phyloP scores from a whole-genome alignment of 2,888 invertebrate genomes.

The Orchesella flavescens region DNA sequence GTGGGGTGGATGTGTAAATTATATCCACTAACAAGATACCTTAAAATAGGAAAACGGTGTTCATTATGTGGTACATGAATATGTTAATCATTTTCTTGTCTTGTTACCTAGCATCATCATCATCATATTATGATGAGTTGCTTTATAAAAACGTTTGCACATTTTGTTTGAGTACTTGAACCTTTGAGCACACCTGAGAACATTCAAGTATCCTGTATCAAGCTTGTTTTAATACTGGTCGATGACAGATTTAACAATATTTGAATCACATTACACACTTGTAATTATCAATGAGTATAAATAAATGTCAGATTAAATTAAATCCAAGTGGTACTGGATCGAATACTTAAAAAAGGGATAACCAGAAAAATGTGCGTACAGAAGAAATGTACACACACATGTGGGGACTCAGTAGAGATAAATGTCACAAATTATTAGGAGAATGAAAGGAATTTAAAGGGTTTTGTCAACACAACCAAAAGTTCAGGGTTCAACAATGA shows the following conservation, averaged over 20 bases:
- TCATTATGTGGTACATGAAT: too few relatives aligned
- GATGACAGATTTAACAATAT: background rate
- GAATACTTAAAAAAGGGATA: background rate
- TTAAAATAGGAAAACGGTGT: too few relatives aligned
- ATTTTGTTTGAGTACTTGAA: background rate
- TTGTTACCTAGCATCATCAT: background rate
- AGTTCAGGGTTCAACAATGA: conserved; percentile 13
- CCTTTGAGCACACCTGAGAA: too few relatives aligned
- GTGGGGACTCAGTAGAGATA: background rate
- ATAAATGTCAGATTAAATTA: conserved; percentile 46
- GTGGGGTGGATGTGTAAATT: too few relatives aligned
- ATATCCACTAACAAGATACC: too few relatives aligned
- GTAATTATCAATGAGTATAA: conserved; percentile 3
- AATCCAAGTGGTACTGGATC: background rate
- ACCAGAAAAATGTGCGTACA: conserved; percentile 1
- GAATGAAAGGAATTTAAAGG: conserved; percentile 30
- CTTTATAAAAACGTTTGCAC: too few relatives aligned
- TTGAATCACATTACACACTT: too few relatives aligned
- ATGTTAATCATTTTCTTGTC: background rate
- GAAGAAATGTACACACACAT: conserved; percentile 1
- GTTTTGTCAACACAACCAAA: background rate
- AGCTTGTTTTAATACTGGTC: background rate
- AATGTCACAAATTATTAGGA: conserved; percentile 44
- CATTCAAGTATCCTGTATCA: too few relatives aligned
- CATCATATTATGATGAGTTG: background rate